phyloP scores from a whole-genome alignment of 2,797 vertebrate genomes.

The Sebastes umbrosus region DNA sequence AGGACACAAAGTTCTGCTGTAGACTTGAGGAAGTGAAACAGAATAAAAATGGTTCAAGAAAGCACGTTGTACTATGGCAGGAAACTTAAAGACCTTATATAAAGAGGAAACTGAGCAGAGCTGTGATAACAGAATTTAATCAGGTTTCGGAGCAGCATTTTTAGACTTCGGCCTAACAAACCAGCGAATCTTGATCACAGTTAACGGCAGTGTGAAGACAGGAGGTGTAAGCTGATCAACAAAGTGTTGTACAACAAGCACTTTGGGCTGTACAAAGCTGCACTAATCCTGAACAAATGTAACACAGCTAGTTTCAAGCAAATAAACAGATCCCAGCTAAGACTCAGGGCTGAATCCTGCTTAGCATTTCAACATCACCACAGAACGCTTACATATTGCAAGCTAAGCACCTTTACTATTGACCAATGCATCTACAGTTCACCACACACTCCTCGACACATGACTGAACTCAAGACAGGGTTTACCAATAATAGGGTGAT shows the following conservation, averaged over 20 bases:
- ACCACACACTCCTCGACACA: conserved; percentile 18
- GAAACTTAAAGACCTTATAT: not conserved
- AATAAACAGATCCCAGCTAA: conserved; percentile 54
- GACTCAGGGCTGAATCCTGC: conserved; percentile 47
- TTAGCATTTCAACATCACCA: conserved; percentile 54
- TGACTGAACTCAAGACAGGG: conserved; percentile 32
- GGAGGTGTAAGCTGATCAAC: conserved; percentile 34
- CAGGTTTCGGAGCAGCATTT: not conserved
- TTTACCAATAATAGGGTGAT: conserved; percentile 15
- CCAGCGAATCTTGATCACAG: not conserved
- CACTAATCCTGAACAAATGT: conserved; percentile 60
- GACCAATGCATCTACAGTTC: conserved; percentile 11
- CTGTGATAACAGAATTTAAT: not conserved
- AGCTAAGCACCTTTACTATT: conserved; percentile 32
- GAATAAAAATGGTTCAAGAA: not conserved
- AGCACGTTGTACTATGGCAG: not conserved
- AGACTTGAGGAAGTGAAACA: conserved; percentile 51
- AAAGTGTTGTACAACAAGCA: conserved; percentile 49
- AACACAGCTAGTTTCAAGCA: conserved; percentile 53
- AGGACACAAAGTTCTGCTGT: not conserved
- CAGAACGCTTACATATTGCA: conserved; percentile 39
- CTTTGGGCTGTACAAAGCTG: conserved; percentile 36
- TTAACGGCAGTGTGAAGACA: not conserved
- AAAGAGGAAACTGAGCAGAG: conserved; percentile 29
- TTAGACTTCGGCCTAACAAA: not conserved